Percentiles rank a stretch among this genome's conserved stretches.
phyloP scores from a whole-genome alignment of 2,797 vertebrate species.

The Bradypus variegatus region DNA sequence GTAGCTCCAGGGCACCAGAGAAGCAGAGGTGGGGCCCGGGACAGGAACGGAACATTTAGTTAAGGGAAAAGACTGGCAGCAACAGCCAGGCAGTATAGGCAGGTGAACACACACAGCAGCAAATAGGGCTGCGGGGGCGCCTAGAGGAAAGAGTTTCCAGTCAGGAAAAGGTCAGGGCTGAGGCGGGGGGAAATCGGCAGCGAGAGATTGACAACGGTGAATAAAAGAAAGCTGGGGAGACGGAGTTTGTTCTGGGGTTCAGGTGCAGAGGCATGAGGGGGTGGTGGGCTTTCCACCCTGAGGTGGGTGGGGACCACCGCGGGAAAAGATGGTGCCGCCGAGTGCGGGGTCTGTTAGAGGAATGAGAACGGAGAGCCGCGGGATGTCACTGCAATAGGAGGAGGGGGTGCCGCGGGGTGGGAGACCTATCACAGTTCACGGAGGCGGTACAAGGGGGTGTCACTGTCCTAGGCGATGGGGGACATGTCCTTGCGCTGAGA shows the following conservation, averaged over 20 bases:
- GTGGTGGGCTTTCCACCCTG: background rate
- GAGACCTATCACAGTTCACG: constrained; percentile 29
- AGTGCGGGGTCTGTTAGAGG: constrained; percentile 11
- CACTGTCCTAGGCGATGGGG: background rate
- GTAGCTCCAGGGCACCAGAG: background rate
- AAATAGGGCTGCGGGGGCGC: background rate
- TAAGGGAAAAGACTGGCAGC: background rate
- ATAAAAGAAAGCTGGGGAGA: background rate
- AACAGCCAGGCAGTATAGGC: background rate
- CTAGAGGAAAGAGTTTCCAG: background rate
- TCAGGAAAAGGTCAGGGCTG: constrained; percentile 20
- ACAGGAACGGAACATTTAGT: background rate
- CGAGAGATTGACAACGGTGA: background rate
- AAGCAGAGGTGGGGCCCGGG: background rate
- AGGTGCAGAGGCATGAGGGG: background rate
- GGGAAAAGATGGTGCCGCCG: background rate
- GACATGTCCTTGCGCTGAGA: background rate
- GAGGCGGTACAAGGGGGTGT: constrained; percentile 22
- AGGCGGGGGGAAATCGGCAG: background rate
- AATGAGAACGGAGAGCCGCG: background rate
- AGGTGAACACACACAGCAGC: background rate
- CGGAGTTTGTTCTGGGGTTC: background rate
- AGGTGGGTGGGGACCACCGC: background rate
- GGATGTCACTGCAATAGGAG: background rate
- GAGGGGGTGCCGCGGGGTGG: background rate